Evolutionary conservation across 2,888 invertebrate species (phyloP).

Genomic region (Sialis fuliginosa): DNA sequence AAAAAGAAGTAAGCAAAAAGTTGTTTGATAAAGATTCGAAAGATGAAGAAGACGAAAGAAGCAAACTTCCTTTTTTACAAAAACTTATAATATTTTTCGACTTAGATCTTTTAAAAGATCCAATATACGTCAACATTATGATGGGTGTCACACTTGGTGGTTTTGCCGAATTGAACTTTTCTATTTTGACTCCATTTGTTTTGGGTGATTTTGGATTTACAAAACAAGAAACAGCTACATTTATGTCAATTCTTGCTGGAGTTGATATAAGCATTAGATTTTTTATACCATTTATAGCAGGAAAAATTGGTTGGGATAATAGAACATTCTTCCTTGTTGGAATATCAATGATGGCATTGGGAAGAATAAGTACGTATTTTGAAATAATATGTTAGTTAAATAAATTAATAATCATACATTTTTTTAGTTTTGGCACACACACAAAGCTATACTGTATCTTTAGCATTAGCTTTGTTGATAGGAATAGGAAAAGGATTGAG

Average conservation of each 20-base stretch:
- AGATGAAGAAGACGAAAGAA: conserved; percentile 16
- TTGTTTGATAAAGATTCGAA: background rate
- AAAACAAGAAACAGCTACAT: conserved; percentile 40
- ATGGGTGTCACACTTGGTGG: conserved; percentile 51
- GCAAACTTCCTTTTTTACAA: conserved; percentile 28
- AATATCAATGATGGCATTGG: conserved; percentile 44
- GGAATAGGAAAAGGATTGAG: conserved; percentile 54
- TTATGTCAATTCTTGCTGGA: conserved; percentile 49
- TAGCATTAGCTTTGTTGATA: conserved; percentile 42
- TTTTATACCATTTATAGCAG: conserved; percentile 47
- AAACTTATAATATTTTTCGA: conserved; percentile 49
- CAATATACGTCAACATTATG: conserved; percentile 50
- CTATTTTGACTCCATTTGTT: conserved; percentile 53
- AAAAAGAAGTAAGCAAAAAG: background rate
- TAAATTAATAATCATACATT: background rate
- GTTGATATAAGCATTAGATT: conserved; percentile 47
- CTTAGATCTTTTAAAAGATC: conserved; percentile 47
- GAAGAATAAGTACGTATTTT: conserved; percentile 36
- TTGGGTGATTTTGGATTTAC: conserved; percentile 46
- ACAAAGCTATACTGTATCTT: conserved; percentile 32
- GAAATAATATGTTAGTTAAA: background rate
- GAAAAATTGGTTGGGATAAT: conserved; percentile 51
- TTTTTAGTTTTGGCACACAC: conserved; percentile 40
- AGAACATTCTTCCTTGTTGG: conserved; percentile 52
- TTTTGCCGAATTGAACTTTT: conserved; percentile 55